A percentile compares a stretch with the other conserved stretches of the same genome.
Evolutionary conservation across 2,888 invertebrate species (phyloP).

Genomic region (Hirtodrosophila duncani): DNA sequence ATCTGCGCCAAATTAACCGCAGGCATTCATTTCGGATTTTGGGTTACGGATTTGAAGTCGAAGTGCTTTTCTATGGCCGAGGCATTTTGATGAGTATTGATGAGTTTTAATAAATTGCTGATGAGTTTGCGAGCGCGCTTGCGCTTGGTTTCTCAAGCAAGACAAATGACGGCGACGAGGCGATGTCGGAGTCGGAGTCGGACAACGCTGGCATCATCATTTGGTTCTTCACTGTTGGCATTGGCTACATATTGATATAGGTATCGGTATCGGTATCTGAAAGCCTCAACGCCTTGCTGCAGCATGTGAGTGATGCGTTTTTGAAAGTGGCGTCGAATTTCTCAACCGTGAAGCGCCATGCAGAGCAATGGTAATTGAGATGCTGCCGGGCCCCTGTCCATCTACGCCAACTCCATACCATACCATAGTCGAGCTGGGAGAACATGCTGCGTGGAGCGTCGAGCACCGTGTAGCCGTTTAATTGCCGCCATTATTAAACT

Average conservation of each 20-base stretch:
- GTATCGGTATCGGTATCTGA: constrained; percentile 24
- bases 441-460: constrained; percentile 29
- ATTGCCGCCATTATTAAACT: constrained; percentile 75
- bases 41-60: constrained; percentile 23
- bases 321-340: constrained; percentile 72
- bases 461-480: constrained; percentile 58
- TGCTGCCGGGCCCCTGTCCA: no score
- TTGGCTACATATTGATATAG: constrained; percentile 30
- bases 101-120: constrained; percentile 74
- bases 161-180: constrained; percentile 3
- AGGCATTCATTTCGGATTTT: constrained; percentile 53
- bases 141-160: constrained; percentile 48
- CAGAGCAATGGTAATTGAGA: constrained; percentile 66
- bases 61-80: constrained; percentile 36
- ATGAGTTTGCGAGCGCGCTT: constrained; percentile 64
- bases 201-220: no score
- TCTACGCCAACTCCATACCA: no score
- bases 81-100: constrained; percentile 73
- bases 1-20: constrained; percentile 69
- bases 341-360: constrained; percentile 72
- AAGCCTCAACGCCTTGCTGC: constrained; percentile 57
- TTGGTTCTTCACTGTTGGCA: no score
- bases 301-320: constrained; percentile 65
- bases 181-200: no score
- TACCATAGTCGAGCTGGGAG: no score